phyloP scores from a whole-genome alignment of 2,888 invertebrate genomes.

The Myathropa florea region DNA sequence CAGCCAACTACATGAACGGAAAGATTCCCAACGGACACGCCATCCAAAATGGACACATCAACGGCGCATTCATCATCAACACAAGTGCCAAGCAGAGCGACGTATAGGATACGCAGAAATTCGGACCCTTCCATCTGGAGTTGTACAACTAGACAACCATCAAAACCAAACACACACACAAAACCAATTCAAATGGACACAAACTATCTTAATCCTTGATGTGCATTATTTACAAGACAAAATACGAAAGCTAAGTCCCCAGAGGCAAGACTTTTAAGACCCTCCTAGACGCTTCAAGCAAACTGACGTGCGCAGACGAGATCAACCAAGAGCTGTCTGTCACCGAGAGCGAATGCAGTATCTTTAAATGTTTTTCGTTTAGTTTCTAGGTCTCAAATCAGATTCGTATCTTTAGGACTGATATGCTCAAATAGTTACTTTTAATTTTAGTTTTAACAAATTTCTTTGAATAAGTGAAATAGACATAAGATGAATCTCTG shows the following conservation, averaged over 20 bases:
- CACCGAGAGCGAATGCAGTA: background rate
- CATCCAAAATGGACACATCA: constrained; percentile 78
- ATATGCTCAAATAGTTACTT: constrained; percentile 43
- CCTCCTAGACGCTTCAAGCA: constrained; percentile 30
- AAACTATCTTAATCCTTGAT: constrained; percentile 66
- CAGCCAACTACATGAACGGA: constrained; percentile 72
- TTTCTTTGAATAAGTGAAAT: constrained; percentile 1
- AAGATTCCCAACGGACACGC: constrained; percentile 72
- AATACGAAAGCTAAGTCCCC: background rate
- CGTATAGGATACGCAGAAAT: constrained; percentile 79
- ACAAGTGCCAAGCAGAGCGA: constrained; percentile 81
- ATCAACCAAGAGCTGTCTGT: background rate
- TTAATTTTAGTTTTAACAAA: constrained; percentile 7
- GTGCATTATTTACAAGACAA: constrained; percentile 67
- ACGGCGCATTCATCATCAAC: constrained; percentile 81
- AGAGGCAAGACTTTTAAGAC: constrained; percentile 17
- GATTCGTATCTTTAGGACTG: constrained; percentile 43
- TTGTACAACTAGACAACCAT: constrained; percentile 30
- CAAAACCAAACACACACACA: constrained; percentile 12
- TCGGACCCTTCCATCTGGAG: constrained; percentile 60
- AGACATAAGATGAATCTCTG: background rate
- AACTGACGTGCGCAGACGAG: background rate
- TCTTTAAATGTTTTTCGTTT: background rate
- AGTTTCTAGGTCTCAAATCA: constrained; percentile 37
- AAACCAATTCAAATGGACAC: constrained; percentile 38